A percentile compares a stretch with the other conserved stretches of the same genome.
Conservation (phyloP, 2,888 invertebrate genomes). For the Lasiommata megera region DNA sequence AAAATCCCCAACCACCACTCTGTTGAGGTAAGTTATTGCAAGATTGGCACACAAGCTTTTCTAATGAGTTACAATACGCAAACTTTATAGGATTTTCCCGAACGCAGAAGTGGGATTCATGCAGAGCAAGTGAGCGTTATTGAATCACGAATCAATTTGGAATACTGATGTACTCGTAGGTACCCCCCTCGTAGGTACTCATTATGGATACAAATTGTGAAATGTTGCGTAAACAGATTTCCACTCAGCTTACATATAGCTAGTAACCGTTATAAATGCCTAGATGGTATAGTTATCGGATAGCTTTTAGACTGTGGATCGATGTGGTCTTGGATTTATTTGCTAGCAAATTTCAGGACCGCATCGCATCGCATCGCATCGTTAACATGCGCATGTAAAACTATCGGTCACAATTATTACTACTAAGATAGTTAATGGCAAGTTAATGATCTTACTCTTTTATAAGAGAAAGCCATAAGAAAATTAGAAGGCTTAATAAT, state of each 20-base stretch:
- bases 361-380: no score
- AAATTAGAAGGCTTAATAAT: no score
- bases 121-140: neutral
- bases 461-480: no score
- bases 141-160: slow-evolving; percentile 10
- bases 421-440: no score
- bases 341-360: no score
- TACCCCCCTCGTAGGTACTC: slow-evolving; percentile 1
- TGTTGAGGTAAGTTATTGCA: neutral
- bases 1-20: no score
- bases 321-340: no score
- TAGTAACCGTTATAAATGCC: neutral
- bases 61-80: slow-evolving; percentile 6
- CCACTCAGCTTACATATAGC: neutral
- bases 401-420: no score
- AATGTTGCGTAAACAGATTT: slow-evolving; percentile 3
- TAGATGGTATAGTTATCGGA: no score
- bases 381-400: no score
- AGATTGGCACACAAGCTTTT: neutral
- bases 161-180: neutral
- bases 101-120: neutral
- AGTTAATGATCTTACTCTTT: no score
- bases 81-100: slow-evolving; percentile 1
- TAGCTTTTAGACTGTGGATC: no score
- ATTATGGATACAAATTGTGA: slow-evolving; percentile 6